A percentile compares a stretch with the other conserved stretches of the same genome.
phyloP scores from a whole-genome alignment of 2,113 vertebrate genomes.

The Apaloderma vittatum region DNA sequence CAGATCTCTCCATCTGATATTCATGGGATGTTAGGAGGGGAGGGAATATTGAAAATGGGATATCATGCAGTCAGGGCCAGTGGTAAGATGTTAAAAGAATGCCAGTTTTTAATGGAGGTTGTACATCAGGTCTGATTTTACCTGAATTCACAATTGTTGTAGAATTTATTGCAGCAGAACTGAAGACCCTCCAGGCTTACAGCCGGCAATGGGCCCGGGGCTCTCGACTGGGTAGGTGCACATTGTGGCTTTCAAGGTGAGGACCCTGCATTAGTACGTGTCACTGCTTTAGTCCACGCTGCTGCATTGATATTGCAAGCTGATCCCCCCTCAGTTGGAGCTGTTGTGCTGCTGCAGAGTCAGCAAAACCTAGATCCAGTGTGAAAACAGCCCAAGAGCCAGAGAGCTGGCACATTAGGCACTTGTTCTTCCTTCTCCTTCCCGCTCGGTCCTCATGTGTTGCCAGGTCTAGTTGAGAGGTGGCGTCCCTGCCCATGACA shows the following conservation, averaged over 20 bases:
- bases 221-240: not conserved
- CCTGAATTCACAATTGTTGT: not conserved
- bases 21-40: not conserved
- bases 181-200: not conserved
- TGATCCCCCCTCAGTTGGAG: not conserved
- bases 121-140: not conserved
- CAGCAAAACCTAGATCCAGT: not conserved
- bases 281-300: not conserved
- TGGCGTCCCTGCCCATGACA: too few species aligned
- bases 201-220: fast-evolving
- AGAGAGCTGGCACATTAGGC: not conserved
- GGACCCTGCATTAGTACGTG: not conserved
- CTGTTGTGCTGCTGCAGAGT: not conserved
- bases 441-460: too few species aligned
- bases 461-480: too few species aligned
- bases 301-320: not conserved
- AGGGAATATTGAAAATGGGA: not conserved
- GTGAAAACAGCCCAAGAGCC: not conserved
- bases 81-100: fast-evolving
- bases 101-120: not conserved
- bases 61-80: not conserved
- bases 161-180: not conserved
- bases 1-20: slow-evolving; percentile 30
- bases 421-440: not conserved
- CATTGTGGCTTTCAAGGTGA: not conserved